phyloP scores from a whole-genome alignment of 2,888 invertebrate genomes.

The Parnassius orleans region DNA sequence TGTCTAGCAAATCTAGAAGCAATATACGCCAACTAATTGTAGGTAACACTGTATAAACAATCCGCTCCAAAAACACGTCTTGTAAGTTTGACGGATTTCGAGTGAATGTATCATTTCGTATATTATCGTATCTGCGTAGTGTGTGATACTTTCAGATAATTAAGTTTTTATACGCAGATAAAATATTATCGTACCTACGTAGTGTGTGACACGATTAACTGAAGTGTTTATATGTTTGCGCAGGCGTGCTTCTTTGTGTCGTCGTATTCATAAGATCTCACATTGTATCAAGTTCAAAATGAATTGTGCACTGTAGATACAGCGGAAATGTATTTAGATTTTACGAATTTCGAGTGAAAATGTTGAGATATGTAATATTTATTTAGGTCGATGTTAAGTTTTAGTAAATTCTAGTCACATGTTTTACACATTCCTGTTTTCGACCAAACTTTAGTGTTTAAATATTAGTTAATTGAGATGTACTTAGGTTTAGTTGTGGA shows the following conservation, averaged over 20 bases:
- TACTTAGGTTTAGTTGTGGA: conserved; percentile 22
- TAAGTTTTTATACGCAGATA: too few species aligned
- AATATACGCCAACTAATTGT: too few species aligned
- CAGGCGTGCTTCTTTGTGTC: conserved; percentile 35
- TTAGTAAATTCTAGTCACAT: conserved; percentile 80
- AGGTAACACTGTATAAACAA: neutral
- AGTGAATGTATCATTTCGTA: neutral
- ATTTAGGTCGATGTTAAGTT: conserved; percentile 78
- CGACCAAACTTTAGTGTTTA: conserved; percentile 69
- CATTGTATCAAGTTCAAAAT: conserved; percentile 56
- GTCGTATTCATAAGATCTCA: conserved; percentile 62
- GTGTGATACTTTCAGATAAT: too few species aligned
- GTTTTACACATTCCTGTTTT: conserved; percentile 80
- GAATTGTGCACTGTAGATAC: conserved; percentile 35
- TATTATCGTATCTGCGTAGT: neutral
- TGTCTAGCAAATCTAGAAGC: too few species aligned
- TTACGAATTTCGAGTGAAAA: conserved; percentile 54
- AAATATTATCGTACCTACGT: too few species aligned
- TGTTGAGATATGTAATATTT: conserved; percentile 73
- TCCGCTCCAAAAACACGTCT: neutral
- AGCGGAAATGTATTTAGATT: conserved; percentile 43
- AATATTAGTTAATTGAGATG: conserved; percentile 45
- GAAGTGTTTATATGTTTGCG: conserved; percentile 25
- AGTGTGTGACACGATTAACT: neutral
- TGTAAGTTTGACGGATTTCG: too few species aligned